Evolutionary conservation across 2,113 vertebrate genomes (phyloP).

Genomic region (Corythoichthys haematopterus): DNA sequence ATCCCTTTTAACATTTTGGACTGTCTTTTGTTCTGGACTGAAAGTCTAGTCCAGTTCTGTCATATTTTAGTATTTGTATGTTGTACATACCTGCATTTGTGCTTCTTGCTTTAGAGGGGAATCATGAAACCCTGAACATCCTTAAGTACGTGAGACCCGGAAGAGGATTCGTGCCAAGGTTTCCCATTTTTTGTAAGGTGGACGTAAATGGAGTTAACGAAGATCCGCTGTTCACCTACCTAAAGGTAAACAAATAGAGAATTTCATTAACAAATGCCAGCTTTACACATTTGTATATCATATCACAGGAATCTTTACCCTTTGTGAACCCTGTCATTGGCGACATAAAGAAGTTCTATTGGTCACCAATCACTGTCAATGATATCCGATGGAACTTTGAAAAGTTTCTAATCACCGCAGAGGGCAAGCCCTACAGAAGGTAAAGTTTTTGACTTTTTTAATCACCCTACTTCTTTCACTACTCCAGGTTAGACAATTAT

Average conservation of each 20-base stretch:
- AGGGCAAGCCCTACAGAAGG: constrained; percentile 71
- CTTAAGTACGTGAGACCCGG: constrained; percentile 74
- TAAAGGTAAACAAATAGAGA: constrained; percentile 62
- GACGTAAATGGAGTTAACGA: constrained; percentile 76
- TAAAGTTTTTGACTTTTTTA: constrained; percentile 22
- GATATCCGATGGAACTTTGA: constrained; percentile 81
- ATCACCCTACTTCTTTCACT: background rate
- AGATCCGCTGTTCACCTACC: constrained; percentile 69
- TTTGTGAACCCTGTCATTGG: constrained; percentile 75
- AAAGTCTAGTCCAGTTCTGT: background rate
- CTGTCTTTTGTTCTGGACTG: too few species aligned
- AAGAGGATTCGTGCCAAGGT: constrained; percentile 69
- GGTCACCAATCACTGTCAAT: constrained; percentile 73
- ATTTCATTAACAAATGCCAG: background rate
- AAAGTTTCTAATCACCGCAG: constrained; percentile 70
- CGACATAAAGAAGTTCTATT: constrained; percentile 72
- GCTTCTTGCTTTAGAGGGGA: constrained; percentile 57
- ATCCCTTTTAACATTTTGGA: background rate
- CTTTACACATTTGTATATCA: constrained; percentile 8
- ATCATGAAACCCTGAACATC: constrained; percentile 70
- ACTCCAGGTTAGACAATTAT: background rate
- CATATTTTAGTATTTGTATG: background rate
- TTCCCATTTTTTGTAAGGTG: constrained; percentile 71
- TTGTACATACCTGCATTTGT: background rate
- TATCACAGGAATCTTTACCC: constrained; percentile 61